Evolutionary conservation across 2,888 invertebrate species (phyloP).

Genomic region (Lasioglossum lativentre): DNA sequence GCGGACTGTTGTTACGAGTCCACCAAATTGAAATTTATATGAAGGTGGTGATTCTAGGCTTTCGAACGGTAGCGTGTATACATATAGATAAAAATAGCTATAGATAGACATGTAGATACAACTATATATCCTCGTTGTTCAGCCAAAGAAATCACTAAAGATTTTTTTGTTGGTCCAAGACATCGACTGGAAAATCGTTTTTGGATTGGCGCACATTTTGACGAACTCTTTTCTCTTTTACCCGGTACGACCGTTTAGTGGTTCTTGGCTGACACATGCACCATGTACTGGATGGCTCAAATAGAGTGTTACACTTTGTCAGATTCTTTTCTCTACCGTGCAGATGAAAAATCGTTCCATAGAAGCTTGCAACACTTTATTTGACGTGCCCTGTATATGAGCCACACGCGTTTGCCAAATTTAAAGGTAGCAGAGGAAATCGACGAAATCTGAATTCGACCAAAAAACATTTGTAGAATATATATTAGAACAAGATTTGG

Average conservation of each 20-base stretch:
- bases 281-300: not conserved
- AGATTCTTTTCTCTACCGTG: not conserved
- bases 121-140: slow-evolving; percentile 27
- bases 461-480: not conserved
- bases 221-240: not conserved
- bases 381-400: not conserved
- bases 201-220: not conserved
- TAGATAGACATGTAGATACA: slow-evolving; percentile 55
- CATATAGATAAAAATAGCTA: slow-evolving; percentile 30
- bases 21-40: not conserved
- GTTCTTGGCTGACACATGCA: not conserved
- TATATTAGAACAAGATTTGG: not conserved
- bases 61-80: not conserved
- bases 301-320: slow-evolving; percentile 2
- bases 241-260: not conserved
- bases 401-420: not conserved
- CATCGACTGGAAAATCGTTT: slow-evolving; percentile 1
- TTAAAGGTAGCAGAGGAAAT: not conserved
- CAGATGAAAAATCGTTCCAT: not conserved
- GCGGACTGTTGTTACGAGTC: not conserved
- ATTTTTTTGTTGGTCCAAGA: slow-evolving; percentile 3
- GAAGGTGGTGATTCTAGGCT: not conserved
- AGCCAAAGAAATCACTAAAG: slow-evolving; percentile 8
- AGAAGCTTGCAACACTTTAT: slow-evolving; percentile 10
- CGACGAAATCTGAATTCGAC: not conserved